phyloP scores from a whole-genome alignment of 2,113 vertebrate species.

The Ellobius talpinus region DNA sequence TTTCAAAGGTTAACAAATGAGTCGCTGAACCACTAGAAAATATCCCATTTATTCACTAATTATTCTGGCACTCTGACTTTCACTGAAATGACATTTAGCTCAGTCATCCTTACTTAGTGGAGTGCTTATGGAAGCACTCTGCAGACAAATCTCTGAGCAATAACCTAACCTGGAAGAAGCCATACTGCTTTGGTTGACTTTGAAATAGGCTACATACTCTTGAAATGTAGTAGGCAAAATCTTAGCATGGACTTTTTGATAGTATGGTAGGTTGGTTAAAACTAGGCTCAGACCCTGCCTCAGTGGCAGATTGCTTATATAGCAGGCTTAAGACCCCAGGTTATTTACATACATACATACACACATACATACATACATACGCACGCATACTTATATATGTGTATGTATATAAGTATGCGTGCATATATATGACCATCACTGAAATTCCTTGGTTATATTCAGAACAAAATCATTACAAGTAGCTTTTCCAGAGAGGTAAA shows the following conservation, averaged over 20 bases:
- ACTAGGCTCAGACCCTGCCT: not conserved
- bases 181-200: not conserved
- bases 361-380: not conserved
- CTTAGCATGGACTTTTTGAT: not conserved
- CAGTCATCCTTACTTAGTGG: conserved; percentile 12
- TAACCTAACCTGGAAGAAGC: conserved; percentile 18
- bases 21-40: not conserved
- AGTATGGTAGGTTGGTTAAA: not conserved
- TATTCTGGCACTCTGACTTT: not conserved
- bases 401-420: not conserved
- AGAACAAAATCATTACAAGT: conserved; percentile 38
- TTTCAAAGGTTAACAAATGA: not conserved
- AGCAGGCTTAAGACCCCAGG: not conserved
- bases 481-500: not conserved
- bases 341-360: not conserved
- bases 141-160: conserved; percentile 34
- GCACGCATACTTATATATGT: no score
- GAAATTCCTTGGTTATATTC: not conserved
- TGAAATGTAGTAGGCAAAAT: not conserved
- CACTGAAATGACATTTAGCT: not conserved
- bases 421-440: not conserved
- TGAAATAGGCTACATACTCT: not conserved
- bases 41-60: not conserved
- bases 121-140: not conserved
- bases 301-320: not conserved